Evolutionary conservation across 2,797 vertebrate genomes (phyloP).

Genomic region (Pachyuromys duprasi): DNA sequence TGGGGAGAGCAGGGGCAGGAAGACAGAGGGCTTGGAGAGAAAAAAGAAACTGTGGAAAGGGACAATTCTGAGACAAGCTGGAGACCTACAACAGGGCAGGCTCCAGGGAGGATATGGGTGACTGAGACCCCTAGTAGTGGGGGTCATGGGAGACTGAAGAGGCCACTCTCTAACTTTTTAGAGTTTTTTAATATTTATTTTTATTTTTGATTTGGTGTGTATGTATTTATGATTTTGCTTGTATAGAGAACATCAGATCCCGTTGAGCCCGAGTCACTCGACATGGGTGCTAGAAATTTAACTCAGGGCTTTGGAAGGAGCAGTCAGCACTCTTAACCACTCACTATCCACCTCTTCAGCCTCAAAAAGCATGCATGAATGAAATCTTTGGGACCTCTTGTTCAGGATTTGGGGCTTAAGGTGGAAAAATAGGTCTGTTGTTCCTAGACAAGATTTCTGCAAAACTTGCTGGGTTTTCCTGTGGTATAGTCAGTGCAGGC

Average conservation of each 20-base stretch:
- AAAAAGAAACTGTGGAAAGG: too few species aligned
- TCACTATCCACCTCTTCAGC: background rate
- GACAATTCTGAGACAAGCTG: too few species aligned
- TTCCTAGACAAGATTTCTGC: background rate
- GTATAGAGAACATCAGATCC: too few species aligned
- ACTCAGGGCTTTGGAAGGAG: background rate
- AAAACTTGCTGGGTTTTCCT: background rate
- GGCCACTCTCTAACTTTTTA: too few species aligned
- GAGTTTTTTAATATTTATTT: background rate
- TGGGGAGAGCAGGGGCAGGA: too few species aligned
- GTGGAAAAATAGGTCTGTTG: constrained; percentile 20
- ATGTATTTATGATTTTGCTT: background rate
- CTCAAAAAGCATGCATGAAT: constrained; percentile 23
- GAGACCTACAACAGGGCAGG: too few species aligned
- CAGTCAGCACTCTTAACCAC: background rate
- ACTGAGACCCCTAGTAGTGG: too few species aligned
- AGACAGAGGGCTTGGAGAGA: too few species aligned
- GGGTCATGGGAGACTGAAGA: too few species aligned
- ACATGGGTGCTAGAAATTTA: background rate
- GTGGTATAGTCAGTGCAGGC: background rate
- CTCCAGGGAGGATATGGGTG: too few species aligned
- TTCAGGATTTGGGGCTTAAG: constrained; percentile 52
- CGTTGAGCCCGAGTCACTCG: background rate
- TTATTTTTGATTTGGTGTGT: background rate
- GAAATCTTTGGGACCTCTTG: background rate